Percentiles rank a stretch among this genome's conserved stretches.
Evolutionary conservation across 2,888 invertebrate species (phyloP).

Genomic region (Apotomis capreana): DNA sequence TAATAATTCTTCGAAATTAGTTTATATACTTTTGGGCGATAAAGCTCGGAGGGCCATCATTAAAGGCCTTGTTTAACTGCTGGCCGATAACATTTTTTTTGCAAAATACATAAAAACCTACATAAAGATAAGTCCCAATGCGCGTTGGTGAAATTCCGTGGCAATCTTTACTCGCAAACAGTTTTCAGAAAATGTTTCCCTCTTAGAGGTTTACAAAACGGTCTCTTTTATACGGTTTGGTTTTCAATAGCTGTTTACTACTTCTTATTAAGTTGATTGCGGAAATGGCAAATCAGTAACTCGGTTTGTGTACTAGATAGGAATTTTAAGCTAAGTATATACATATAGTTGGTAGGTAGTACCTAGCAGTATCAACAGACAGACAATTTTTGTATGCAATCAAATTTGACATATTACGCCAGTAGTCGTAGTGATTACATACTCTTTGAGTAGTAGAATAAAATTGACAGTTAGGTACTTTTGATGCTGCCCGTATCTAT

Average conservation of each 20-base stretch:
- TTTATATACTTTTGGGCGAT: constrained; percentile 64
- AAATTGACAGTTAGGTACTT: too few relatives aligned
- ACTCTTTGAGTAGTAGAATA: too few relatives aligned
- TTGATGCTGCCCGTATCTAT: too few relatives aligned
- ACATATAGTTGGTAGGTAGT: too few relatives aligned
- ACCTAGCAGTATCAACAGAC: too few relatives aligned
- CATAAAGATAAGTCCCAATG: constrained; percentile 73
- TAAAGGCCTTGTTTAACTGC: constrained; percentile 65
- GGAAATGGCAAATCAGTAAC: background rate
- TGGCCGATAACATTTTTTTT: constrained; percentile 68
- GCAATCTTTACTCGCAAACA: constrained; percentile 72
- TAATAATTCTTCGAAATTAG: constrained; percentile 68
- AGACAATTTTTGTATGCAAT: too few relatives aligned
- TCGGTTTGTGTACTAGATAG: background rate
- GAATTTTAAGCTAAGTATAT: too few relatives aligned
- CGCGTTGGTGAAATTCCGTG: constrained; percentile 65
- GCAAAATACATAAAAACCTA: constrained; percentile 73
- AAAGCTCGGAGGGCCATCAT: constrained; percentile 60
- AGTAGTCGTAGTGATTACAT: too few relatives aligned
- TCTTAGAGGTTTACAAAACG: constrained; percentile 72
- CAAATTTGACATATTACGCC: too few relatives aligned
- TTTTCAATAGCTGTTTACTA: constrained; percentile 55
- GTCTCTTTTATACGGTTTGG: constrained; percentile 53
- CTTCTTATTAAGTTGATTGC: background rate
- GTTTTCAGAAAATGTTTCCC: constrained; percentile 72